A percentile compares a stretch with the other conserved stretches of the same genome.
Evolutionary conservation across 2,113 vertebrate species (phyloP).

Genomic region (Crotalus helleri): DNA sequence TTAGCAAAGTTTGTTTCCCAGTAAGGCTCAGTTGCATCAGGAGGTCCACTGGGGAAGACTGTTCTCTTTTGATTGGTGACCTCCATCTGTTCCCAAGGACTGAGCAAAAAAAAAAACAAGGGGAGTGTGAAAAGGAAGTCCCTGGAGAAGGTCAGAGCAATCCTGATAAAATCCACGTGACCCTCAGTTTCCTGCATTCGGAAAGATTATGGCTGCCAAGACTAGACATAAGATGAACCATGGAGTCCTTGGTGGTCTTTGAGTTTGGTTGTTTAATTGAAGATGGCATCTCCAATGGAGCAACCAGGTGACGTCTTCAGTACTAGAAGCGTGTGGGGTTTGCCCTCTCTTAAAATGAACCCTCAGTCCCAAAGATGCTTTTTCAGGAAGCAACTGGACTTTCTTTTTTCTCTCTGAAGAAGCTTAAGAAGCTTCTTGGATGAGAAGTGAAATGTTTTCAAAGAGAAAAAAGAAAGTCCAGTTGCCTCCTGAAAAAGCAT

Average conservation of each 20-base stretch:
- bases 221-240: background rate
- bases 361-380: background rate
- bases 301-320: background rate
- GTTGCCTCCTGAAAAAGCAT: too few relatives aligned
- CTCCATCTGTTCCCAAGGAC: conserved; percentile 11
- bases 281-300: background rate
- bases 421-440: too few relatives aligned
- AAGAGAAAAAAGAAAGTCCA: too few relatives aligned
- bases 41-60: background rate
- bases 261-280: background rate
- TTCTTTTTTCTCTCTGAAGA: too few relatives aligned
- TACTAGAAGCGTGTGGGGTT: background rate
- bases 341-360: background rate
- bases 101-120: background rate
- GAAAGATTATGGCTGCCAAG: background rate
- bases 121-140: conserved; percentile 6
- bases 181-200: background rate
- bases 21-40: conserved; percentile 47
- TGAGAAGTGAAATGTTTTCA: too few relatives aligned
- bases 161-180: conserved; percentile 9
- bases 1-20: conserved; percentile 52
- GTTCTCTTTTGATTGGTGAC: conserved; percentile 7
- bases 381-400: too few relatives aligned
- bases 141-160: conserved; percentile 18
- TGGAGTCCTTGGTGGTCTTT: background rate